A percentile compares a stretch with the other conserved stretches of the same genome.
Conservation (phyloP, 2,797 vertebrate genomes). For the Vespertilio murinus region DNA sequence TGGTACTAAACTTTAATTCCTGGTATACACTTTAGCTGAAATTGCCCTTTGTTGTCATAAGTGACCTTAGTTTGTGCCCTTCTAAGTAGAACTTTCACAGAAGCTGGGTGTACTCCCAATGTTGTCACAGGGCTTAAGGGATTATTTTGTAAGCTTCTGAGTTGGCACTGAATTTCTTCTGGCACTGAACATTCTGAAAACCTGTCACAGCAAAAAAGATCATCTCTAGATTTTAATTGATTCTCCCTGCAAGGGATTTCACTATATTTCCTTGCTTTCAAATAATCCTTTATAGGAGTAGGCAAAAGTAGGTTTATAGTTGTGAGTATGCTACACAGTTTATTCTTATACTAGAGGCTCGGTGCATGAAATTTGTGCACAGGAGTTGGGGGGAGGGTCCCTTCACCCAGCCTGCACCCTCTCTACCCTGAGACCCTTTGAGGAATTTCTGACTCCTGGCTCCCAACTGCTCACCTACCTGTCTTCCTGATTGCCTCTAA, state of each 20-base stretch:
- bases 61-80: not conserved
- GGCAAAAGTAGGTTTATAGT: not conserved
- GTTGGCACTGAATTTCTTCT: not conserved
- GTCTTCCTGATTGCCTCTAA: no score
- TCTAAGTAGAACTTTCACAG: not conserved
- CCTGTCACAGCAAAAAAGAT: not conserved
- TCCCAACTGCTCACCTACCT: no score
- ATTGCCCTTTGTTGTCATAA: not conserved
- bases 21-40: not conserved
- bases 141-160: not conserved
- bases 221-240: not conserved
- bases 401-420: no score
- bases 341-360: not conserved
- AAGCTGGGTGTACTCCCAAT: not conserved
- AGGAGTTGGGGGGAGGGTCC: no score
- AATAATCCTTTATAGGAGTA: not conserved
- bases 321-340: not conserved
- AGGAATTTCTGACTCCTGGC: no score
- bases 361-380: no score
- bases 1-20: constrained; percentile 41
- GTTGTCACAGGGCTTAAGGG: not conserved
- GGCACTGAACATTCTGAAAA: not conserved
- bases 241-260: not conserved
- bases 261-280: not conserved
- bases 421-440: no score